Percentiles rank a stretch among this genome's conserved stretches.
phyloP scores from a whole-genome alignment of 2,888 invertebrate species.

The Piscicola geometra region DNA sequence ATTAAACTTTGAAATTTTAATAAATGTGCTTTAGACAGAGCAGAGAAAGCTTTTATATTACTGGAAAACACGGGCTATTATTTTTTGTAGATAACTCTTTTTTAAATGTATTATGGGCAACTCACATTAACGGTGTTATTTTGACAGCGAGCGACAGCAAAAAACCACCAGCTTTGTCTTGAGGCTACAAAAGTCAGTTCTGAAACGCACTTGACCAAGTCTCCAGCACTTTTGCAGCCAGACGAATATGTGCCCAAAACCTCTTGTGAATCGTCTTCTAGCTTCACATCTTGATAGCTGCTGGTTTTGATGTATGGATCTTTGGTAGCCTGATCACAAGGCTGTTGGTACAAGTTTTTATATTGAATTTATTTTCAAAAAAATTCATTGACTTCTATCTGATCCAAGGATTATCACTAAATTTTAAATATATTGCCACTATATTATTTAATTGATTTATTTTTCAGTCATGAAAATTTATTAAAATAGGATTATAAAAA shows the following conservation, averaged over 20 bases:
- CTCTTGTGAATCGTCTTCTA: not conserved
- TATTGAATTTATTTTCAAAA: not conserved
- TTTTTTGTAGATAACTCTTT: too few relatives aligned
- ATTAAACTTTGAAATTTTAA: too few relatives aligned
- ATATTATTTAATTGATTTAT: too few relatives aligned
- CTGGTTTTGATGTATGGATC: constrained; percentile 18
- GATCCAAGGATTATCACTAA: too few relatives aligned
- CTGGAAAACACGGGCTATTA: too few relatives aligned
- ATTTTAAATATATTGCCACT: too few relatives aligned
- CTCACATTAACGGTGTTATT: constrained; percentile 8
- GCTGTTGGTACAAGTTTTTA: constrained; percentile 1
- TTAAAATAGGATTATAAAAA: too few relatives aligned
- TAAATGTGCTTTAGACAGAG: too few relatives aligned
- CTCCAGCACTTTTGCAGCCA: constrained; percentile 15
- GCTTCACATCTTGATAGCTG: constrained; percentile 1
- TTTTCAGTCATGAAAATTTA: too few relatives aligned
- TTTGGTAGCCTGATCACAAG: constrained; percentile 19
- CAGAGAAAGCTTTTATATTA: too few relatives aligned
- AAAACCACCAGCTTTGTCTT: constrained; percentile 89
- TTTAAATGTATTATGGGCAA: too few relatives aligned
- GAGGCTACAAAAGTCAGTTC: constrained; percentile 69
- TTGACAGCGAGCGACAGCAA: constrained; percentile 74
- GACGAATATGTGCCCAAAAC: not conserved
- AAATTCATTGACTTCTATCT: too few relatives aligned
- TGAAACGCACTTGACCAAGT: constrained; percentile 20